Base-by-base conservation (phyloP, 2,888 invertebrate species). In the Scaptomyza cyrtandrae region DNA sequence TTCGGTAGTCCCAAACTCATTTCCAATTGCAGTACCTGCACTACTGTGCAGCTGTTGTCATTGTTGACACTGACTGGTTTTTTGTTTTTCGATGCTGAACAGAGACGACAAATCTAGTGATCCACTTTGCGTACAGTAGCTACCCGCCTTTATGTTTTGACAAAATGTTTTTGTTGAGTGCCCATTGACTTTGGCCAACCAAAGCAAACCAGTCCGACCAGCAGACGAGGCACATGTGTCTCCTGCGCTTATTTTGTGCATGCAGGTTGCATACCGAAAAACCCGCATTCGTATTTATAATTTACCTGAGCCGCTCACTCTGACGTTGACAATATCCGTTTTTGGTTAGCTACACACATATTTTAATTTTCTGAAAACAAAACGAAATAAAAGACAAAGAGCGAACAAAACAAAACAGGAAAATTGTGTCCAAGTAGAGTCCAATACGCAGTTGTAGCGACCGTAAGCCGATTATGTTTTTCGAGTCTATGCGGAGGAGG, bases 111-210 rank as follows among this genome's bases (percentile, higher is more conserved):
- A 83, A 83, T 83, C 76, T 76, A 80, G 71, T 83, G 82, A 83
- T 83, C 82, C 82, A 86, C 86, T 86, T 83, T 83, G 84, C 79
- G 81, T 80, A 83, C 84, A 80, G 86, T 70, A 74, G 82, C 80
- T 68, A 79, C 70, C 69, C 70, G 82, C 84, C 82, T 76, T 76
- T 76, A 74, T 83, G 86, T 83, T 83, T 86, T 83, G 79, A 74
- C 82, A 83, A 86, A 83, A 83, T 86, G 86, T 83, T 83, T 83
- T 86, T 86, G 84, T 74, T 76, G 86, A 83, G 82, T 83, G 82
- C 82, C 75, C 82, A 86, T 86, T 83, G 82, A 86, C 82, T 83
- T 78, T 76, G 76, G 60, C 61, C 53, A 33, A 35, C 46, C 14
- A 46, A 11, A 33, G 29, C 19, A 13, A 11, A 27, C 35, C 14